These are phyloP conservation scores for Melanerpes aurifrons DNA, from an alignment of 2,113 vertebrate species.

Conservation along the genomic window DNA sequence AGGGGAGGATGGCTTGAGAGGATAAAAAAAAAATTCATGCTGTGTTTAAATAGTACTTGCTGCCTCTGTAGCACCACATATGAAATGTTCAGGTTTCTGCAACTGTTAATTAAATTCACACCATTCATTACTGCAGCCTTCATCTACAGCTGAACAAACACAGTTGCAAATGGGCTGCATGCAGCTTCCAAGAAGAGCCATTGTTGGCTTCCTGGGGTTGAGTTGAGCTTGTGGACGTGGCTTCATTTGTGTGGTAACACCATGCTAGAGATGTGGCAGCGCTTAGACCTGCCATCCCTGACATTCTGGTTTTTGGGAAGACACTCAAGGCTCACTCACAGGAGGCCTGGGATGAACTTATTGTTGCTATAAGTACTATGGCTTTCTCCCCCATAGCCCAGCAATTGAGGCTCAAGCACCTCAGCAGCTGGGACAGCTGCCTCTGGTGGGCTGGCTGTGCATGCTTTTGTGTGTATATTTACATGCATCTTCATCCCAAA, in stretches of 20 bases:
- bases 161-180: rapidly evolving
- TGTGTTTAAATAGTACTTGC: not conserved
- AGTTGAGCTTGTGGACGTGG: not conserved
- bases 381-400: not conserved
- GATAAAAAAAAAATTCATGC: not conserved
- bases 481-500: not conserved
- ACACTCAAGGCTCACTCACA: not conserved
- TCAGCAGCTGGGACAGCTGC: not conserved
- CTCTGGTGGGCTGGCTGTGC: not conserved
- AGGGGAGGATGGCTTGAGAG: not conserved
- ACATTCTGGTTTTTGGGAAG: not conserved
- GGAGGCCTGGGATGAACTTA: not conserved
- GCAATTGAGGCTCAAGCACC: not conserved
- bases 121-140: not conserved
- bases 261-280: rapidly evolving
- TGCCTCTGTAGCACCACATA: not conserved
- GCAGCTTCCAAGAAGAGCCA: not conserved
- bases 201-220: not conserved
- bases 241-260: not conserved
- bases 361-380: not conserved
- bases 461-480: not conserved
- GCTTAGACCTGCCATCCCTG: not conserved
- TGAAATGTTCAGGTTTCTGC: not conserved
- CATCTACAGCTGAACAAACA: not conserved
- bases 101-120: not conserved